These are phyloP conservation scores for Matsumurasca onukii DNA, from an alignment of 1,140 invertebrate genomes.

Conservation along the genomic window DNA sequence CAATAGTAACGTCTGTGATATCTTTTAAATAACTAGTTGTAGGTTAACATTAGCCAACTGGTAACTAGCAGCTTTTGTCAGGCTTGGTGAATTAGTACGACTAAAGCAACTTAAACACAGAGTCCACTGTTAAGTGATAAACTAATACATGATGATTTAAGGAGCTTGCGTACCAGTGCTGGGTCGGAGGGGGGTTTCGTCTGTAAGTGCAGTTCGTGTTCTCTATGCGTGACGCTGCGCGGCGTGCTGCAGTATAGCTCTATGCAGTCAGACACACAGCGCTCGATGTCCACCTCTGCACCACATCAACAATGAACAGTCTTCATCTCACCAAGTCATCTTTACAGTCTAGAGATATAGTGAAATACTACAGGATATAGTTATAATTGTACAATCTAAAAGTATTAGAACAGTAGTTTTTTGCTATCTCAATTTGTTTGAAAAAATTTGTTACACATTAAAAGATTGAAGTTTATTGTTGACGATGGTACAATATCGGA, in stretches of 20 bases:
- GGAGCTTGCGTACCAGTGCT: constrained; percentile 37
- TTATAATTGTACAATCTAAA: not conserved
- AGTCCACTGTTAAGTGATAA: no score
- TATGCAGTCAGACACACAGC: constrained; percentile 86
- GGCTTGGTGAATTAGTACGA: no score
- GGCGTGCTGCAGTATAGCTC: constrained; percentile 85
- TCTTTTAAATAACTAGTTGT: no score
- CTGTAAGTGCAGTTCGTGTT: constrained; percentile 60
- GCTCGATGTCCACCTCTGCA: constrained; percentile 90
- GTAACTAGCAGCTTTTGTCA: no score
- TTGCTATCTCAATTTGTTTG: not conserved
- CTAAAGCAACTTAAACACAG: no score
- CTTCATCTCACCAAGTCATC: no score
- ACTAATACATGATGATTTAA: no score
- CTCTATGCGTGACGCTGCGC: constrained; percentile 81
- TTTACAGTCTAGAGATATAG: not conserved
- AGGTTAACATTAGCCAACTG: no score
- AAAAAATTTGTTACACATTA: no score
- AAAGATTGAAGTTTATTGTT: no score
- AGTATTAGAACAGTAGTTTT: not conserved
- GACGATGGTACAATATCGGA: no score
- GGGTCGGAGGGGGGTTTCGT: constrained; percentile 17
- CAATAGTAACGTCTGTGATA: no score
- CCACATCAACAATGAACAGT: constrained; percentile 32
- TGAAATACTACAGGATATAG: not conserved